These are phyloP conservation scores for Drosophila algonquin DNA, from an alignment of 2,888 invertebrate genomes.

Conservation along the genomic window DNA sequence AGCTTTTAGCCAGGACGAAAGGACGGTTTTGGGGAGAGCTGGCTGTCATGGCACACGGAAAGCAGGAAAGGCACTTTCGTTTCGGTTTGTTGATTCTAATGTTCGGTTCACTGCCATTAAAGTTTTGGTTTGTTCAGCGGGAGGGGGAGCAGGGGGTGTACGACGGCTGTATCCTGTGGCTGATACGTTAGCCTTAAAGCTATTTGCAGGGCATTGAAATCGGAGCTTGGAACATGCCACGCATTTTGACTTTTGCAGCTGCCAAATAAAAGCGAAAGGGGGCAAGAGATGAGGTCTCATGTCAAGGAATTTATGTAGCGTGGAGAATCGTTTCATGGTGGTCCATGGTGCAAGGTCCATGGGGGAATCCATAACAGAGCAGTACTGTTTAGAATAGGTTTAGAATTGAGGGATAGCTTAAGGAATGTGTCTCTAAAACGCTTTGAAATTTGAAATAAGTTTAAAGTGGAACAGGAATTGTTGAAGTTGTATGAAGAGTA, in stretches of 20 bases:
- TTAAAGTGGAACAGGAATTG: not conserved
- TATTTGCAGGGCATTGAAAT: constrained; percentile 68
- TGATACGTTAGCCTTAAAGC: constrained; percentile 71
- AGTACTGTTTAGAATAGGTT: not conserved
- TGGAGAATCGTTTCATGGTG: constrained; percentile 14
- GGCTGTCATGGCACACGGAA: constrained; percentile 44
- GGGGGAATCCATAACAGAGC: not conserved
- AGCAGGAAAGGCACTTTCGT: constrained; percentile 51
- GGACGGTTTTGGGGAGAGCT: constrained; percentile 27
- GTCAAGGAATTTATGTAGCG: constrained; percentile 24
- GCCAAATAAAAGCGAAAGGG: constrained; percentile 21
- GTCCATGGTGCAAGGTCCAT: too few species aligned
- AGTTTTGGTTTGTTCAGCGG: constrained; percentile 57
- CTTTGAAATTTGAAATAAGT: not conserved
- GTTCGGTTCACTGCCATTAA: constrained; percentile 59
- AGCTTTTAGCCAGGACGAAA: constrained; percentile 62
- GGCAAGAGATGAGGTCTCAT: constrained; percentile 17
- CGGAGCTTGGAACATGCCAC: constrained; percentile 60
- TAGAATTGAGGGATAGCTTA: too few species aligned
- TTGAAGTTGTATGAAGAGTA: too few species aligned
- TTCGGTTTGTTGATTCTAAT: constrained; percentile 68
- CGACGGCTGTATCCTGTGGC: constrained; percentile 48
- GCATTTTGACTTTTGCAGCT: constrained; percentile 71
- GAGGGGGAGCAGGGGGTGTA: not conserved
- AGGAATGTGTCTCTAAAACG: not conserved